Evolutionary conservation across 2,888 invertebrate genomes (phyloP), one percentile per base, ranked within the genome.

Genomic region (Platycnemis pennipes): DNA sequence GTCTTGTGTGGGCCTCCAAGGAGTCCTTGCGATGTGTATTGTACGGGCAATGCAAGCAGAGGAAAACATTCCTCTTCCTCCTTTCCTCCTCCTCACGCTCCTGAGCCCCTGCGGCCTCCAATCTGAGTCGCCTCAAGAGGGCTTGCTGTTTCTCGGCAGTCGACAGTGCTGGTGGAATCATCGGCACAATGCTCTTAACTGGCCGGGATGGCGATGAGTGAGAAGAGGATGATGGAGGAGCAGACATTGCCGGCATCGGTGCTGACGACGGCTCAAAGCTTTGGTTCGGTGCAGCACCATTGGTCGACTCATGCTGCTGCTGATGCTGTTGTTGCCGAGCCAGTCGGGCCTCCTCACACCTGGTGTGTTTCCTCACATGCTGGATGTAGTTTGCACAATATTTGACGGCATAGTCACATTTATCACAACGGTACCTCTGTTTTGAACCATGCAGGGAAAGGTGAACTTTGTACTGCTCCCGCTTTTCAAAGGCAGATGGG

Each of bases 381-480:
- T 98, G 98, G 69, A 98, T 97, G 95, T 98, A 98, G 96, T 98
- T 98, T 1, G 98, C 98, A 95, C 98, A 98, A 96, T 98, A 98
- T 95, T 98, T 98, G 0, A 99, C 99, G 2, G 98, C 98, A 96
- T 99, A 99, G 96, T 99, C 99, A 96, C 99, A 99, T 87, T 97
- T 97, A 95, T 98, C 98, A 96, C 99, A 99, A 95, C 97, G 98
- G 96, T 98, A 99, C 95, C 98, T 97, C 96, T 98, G 98, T 95
- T 98, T 98, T 0, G 98, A 98, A 5, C 99, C 99, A 96, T 99
- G 99, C 88, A 99, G 96, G 37, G 98, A 98, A 95, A 98, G 96
- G 96, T 99, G 99, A 46, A 98, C 98, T 96, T 98, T 98, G 96
- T 98, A 99, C 96, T 99, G 98, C 95, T 98, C 98, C 77, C 98